Evolutionary conservation across 92 coral and sea anemone species (phyloP), one percentile per base, ranked within the genome.

Genomic region (Palythoa grandiflora): DNA sequence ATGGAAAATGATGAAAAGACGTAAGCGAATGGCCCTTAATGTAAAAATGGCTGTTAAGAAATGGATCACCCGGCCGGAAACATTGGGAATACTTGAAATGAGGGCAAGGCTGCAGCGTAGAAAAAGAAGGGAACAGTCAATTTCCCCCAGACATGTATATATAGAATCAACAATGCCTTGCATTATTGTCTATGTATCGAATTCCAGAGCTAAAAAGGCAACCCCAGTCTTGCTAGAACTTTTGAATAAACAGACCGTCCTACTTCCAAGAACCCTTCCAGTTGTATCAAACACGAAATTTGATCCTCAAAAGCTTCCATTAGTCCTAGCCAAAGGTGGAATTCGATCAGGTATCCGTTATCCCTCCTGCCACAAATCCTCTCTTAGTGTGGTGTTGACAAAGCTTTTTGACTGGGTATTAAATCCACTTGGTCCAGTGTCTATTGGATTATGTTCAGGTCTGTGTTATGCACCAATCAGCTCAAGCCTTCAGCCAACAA

Each of bases 331-430:
- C 17, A 47, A 40, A 20, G 74, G 75, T 65, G 57, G 75, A 47
- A 75, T 47, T 9, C 86, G 86, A 65, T 17, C 75, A 3, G 61
- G 75, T 0, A 14, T 53, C 2, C 39, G 10, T 8, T 21, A n/a
- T 2, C 57, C 74, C 1, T 47, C 75, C 0, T 81, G 86, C 13
- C 75, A 47, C 11, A 44, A 65, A 10, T 21, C 55, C 14, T 47
- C 86, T 2, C 55, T 81, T 9, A 66, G 75, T 20, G 5, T 81
- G n/a, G 74, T 13, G 5, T 15, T 81, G 20, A 48, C 76, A 17
- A 44, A 16, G 35, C 12, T 66, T 0, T 81, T 81, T 38, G 36
- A 35, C 39, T 81, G 86, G 86, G 40, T 81, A 6, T 11, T 81
- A 13, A 11, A 35, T 5, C 83, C 83, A 14, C 20, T n/a, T 6